These are phyloP conservation scores for Tachysurus vachellii DNA, from an alignment of 2,113 vertebrate species.

Conservation along the genomic window DNA sequence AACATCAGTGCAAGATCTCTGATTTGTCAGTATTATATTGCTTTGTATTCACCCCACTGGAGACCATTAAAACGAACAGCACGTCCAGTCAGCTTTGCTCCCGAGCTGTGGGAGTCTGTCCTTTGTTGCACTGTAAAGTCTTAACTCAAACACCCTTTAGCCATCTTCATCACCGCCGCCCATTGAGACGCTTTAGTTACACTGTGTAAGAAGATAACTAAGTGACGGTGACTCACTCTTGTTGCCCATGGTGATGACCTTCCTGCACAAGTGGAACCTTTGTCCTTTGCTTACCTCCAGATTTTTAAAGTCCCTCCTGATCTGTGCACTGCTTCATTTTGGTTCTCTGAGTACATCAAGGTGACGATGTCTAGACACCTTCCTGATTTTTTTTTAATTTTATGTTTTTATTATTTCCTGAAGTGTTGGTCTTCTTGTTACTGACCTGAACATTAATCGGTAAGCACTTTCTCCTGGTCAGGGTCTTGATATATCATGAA, in stretches of 20 bases:
- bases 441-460: neutral
- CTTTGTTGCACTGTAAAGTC: neutral
- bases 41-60: neutral
- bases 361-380: neutral
- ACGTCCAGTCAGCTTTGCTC: neutral
- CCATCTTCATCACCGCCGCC: neutral
- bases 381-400: neutral
- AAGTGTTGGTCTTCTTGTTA: neutral
- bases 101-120: neutral
- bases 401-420: too few relatives aligned
- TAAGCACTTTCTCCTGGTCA: neutral
- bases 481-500: neutral
- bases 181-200: neutral
- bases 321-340: neutral
- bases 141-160: neutral
- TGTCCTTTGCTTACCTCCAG: neutral
- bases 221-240: neutral
- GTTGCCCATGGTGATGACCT: constrained; percentile 25
- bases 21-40: neutral
- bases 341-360: neutral
- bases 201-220: neutral
- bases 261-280: constrained; percentile 1
- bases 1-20: neutral
- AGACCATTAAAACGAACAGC: neutral
- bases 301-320: constrained; percentile 4